phyloP scores from a whole-genome alignment of 2,888 invertebrate species.

The Campopleginae sp. region DNA sequence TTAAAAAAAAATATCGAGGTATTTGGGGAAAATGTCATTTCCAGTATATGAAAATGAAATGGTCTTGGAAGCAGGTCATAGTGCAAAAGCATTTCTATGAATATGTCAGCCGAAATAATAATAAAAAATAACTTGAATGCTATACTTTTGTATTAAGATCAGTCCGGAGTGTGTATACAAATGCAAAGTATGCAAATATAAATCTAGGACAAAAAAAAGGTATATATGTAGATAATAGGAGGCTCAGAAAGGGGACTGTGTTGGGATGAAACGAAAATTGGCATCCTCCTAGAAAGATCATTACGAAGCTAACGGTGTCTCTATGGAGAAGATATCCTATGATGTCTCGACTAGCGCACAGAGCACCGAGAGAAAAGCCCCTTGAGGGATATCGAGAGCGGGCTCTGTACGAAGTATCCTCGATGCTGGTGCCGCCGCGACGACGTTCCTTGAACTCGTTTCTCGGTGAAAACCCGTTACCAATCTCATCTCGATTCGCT shows the following conservation, averaged over 20 bases:
- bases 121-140: background rate
- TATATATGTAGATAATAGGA: constrained; percentile 28
- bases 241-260: constrained; percentile 48
- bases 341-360: constrained; percentile 47
- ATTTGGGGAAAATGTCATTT: too few species aligned
- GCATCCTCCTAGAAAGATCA: constrained; percentile 68
- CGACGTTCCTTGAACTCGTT: constrained; percentile 69
- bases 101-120: constrained; percentile 1
- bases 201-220: background rate
- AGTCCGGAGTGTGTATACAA: constrained; percentile 10
- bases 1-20: too few species aligned
- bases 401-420: constrained; percentile 30
- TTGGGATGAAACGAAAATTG: constrained; percentile 70
- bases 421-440: constrained; percentile 45
- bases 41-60: constrained; percentile 24
- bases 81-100: background rate
- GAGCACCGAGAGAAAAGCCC: constrained; percentile 44
- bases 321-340: constrained; percentile 68
- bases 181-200: constrained; percentile 25
- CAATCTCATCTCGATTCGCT: constrained; percentile 72
- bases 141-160: constrained; percentile 29
- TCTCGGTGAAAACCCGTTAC: constrained; percentile 72
- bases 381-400: constrained; percentile 67
- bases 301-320: constrained; percentile 69
- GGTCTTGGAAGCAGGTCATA: constrained; percentile 10